Base-by-base conservation (phyloP, 2,113 vertebrate genomes). In the Calidris pygmaea region DNA sequence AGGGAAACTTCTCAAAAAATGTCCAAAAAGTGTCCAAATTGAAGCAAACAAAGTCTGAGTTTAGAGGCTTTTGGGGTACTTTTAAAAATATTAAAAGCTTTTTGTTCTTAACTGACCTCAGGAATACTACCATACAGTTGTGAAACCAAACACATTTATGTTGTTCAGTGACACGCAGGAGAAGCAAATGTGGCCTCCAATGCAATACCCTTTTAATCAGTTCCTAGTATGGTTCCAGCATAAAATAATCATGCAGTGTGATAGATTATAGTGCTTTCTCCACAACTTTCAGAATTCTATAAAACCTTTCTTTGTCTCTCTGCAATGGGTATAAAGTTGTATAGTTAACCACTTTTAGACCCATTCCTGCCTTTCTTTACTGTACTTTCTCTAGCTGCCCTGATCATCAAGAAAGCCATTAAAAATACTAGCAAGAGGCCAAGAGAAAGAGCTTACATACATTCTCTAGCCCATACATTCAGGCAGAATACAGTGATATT, bases 101-200 rank as follows among this genome's bases (percentile, higher is more conserved):
- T 72, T 52, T 73, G 12, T 8, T 63, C 17, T 60, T 48, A 56
- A 45, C 6, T 48, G 20, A 23, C 37, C 15, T 72, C 41, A 39
- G 58, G 88, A 55, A 37, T 67, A 32, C 27, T 41, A 39, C 19
- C 10, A 21, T 23, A 58, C 10, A n/a, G 20, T 45, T 93, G 34
- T 56, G 47, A 75, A 87, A 62, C 18, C 23, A 14, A 27, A 15
- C 18, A 19, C 9, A 20, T 14, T 66, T 43, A 23, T 50, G 26
- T 34, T 26, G 14, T 59, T 66, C 32, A 58, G 35, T 73, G 41
- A n/a, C 30, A n/a, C 0, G 1, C 0, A 0, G 29, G 19, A 72
- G 65, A 88, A 81, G 34, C 22, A 77, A 17, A 10, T 53, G 34
- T 72, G 26, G n/a, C 23, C 14, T 91, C 26, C 65, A 66, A 6